Conservation (phyloP, 2,888 invertebrate species). For the Leptopilina myrica region DNA sequence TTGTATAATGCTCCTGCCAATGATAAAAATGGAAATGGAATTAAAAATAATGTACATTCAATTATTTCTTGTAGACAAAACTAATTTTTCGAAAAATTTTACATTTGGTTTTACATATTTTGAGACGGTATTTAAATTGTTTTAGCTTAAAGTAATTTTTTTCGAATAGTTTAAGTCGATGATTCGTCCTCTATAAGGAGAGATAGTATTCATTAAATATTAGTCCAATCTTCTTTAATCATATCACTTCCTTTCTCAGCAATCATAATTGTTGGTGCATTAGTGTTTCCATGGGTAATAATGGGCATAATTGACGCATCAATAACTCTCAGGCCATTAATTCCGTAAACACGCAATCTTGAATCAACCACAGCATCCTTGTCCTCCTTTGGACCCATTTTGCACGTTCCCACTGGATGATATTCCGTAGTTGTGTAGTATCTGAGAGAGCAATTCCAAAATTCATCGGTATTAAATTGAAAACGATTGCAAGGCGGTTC, state of each 20-base stretch:
- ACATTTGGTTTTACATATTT: no score
- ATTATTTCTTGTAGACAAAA: no score
- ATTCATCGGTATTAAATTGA: slow-evolving; percentile 78
- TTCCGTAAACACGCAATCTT: not conserved
- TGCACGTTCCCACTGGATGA: slow-evolving; percentile 82
- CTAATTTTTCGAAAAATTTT: no score
- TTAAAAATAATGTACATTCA: no score
- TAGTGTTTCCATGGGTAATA: not conserved
- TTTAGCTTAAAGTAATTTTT: no score
- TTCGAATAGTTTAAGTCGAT: no score
- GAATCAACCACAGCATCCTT: not conserved
- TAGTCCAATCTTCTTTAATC: not conserved
- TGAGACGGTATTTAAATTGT: no score
- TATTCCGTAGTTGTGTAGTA: slow-evolving; percentile 80
- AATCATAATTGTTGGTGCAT: not conserved
- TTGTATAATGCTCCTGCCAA: no score
- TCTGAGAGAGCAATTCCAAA: slow-evolving; percentile 82
- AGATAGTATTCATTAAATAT: no score
- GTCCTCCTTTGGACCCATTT: slow-evolving; percentile 69
- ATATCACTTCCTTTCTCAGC: not conserved
- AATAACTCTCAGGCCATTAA: not conserved
- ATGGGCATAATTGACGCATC: not conserved
- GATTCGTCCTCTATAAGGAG: no score
- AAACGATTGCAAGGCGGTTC: slow-evolving; percentile 78
- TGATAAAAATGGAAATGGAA: no score